Percentiles rank a stretch among this genome's conserved stretches.
Evolutionary conservation across 2,113 vertebrate genomes (phyloP).

Genomic region (Dromaius novaehollandiae): DNA sequence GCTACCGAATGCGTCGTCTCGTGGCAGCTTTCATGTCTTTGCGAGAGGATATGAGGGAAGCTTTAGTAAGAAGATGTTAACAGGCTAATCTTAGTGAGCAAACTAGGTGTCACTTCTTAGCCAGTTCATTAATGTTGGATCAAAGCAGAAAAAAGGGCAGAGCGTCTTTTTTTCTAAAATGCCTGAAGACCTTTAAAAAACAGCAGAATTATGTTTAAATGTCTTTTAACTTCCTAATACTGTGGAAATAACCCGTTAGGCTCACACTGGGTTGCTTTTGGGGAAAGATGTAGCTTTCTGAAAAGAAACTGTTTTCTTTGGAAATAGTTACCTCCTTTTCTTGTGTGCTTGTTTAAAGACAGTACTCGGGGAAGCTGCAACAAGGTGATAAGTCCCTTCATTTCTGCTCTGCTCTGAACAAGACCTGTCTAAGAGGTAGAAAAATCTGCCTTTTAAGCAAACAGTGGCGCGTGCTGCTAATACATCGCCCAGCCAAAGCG

Average conservation of each 20-base stretch:
- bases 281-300: neutral
- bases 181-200: neutral
- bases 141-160: constrained; percentile 53
- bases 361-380: neutral
- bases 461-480: neutral
- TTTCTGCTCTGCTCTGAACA: neutral
- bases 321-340: neutral
- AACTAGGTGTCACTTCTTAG: constrained; percentile 67
- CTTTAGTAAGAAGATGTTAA: constrained; percentile 71
- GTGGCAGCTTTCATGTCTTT: constrained; percentile 69
- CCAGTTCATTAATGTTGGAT: constrained; percentile 69
- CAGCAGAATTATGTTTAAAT: neutral
- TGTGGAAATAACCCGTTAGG: neutral
- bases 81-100: constrained; percentile 55
- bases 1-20: constrained; percentile 1
- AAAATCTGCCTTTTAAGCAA: neutral
- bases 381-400: neutral
- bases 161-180: neutral
- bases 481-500: neutral
- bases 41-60: constrained; percentile 70
- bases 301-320: neutral
- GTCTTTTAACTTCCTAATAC: neutral
- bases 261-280: neutral
- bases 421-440: neutral
- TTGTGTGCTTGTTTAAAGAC: neutral